Evolutionary conservation across 1,140 invertebrate species (phyloP).

Genomic region (Drosophila parvula): DNA sequence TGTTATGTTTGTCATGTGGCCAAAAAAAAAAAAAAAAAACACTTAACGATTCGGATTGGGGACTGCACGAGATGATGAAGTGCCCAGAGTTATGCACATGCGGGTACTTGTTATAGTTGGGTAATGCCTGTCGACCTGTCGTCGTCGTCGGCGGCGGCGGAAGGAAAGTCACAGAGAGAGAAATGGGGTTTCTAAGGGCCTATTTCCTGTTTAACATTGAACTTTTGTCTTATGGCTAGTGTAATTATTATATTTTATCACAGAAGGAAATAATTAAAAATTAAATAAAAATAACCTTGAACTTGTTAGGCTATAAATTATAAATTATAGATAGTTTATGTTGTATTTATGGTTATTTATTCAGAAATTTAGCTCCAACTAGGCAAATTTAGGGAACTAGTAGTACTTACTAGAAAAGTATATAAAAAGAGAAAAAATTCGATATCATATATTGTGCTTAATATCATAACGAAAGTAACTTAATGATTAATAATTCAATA

Average conservation of each 20-base stretch:
- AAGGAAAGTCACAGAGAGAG: slow-evolving; percentile 31
- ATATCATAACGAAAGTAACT: not conserved
- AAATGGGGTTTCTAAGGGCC: not conserved
- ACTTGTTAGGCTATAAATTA: no score
- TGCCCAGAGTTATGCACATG: slow-evolving; percentile 65
- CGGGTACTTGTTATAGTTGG: slow-evolving; percentile 50
- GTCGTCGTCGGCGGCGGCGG: not conserved
- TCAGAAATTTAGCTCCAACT: no score
- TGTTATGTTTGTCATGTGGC: slow-evolving; percentile 50
- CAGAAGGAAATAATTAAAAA: no score
- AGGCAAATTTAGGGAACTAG: no score
- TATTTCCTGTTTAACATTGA: not conserved
- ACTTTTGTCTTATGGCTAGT: not conserved
- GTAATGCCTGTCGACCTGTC: slow-evolving; percentile 41
- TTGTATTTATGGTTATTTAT: no score
- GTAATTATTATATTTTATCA: not conserved
- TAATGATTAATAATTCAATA: not conserved
- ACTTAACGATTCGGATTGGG: slow-evolving; percentile 60
- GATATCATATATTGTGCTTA: not conserved
- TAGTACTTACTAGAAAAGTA: not conserved
- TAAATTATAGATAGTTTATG: no score
- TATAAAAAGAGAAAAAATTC: not conserved
- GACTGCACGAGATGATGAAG: slow-evolving; percentile 60
- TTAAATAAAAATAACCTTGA: no score
- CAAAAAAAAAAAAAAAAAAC: slow-evolving; percentile 41